Evolutionary conservation across 2,113 vertebrate genomes (phyloP).

Genomic region (Coptodon bakossiorum): DNA sequence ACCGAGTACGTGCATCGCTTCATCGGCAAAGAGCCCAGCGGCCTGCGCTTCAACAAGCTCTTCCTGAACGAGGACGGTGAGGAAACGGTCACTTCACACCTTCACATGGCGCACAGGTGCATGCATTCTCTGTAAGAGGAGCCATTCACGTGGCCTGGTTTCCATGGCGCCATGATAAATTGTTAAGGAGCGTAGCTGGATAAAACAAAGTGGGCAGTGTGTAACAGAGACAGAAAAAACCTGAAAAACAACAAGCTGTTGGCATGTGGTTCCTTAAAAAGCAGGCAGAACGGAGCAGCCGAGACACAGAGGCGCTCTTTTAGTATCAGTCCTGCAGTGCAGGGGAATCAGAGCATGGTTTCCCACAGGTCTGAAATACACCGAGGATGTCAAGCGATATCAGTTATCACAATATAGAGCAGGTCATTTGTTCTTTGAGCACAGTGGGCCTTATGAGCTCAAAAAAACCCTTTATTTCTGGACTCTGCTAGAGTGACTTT

Average conservation of each 20-base stretch:
- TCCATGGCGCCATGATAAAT: conserved; percentile 40
- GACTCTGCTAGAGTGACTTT: neutral
- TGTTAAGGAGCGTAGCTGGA: neutral
- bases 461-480: neutral
- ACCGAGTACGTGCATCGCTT: conserved; percentile 96
- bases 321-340: neutral
- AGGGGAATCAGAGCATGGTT: neutral
- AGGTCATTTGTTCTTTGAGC: neutral
- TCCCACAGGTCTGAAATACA: neutral
- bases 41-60: conserved; percentile 94
- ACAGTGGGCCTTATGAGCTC: neutral
- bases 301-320: neutral
- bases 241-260: neutral
- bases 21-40: conserved; percentile 96
- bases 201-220: neutral
- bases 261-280: neutral
- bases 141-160: conserved; percentile 21
- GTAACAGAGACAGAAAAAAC: neutral
- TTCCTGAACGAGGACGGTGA: conserved; percentile 97
- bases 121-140: neutral
- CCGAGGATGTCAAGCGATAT: neutral
- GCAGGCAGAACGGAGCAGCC: neutral
- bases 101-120: neutral
- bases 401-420: neutral
- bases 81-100: neutral